Percentiles rank a stretch among this genome's conserved stretches.
phyloP scores from a whole-genome alignment of 2,797 vertebrate genomes.

The Sus cebifrons region DNA sequence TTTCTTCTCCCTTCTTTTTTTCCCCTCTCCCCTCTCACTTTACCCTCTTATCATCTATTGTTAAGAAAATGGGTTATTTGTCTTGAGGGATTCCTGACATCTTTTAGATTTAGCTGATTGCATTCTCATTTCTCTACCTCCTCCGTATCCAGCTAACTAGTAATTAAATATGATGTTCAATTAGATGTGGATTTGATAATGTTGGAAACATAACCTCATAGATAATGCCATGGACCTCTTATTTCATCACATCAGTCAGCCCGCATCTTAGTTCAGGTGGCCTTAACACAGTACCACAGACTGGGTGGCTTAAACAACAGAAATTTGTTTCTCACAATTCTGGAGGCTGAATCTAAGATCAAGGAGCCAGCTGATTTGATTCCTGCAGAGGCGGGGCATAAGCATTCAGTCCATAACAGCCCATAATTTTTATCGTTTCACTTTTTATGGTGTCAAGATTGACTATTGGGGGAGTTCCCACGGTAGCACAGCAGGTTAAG shows the following conservation, averaged over 20 bases:
- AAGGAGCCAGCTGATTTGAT: too few species aligned
- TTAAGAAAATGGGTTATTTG: constrained; percentile 4
- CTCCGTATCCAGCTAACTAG: not conserved
- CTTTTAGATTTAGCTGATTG: not conserved
- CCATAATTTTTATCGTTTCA: not conserved
- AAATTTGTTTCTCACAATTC: not conserved
- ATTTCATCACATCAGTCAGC: not conserved
- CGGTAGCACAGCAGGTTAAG: too few species aligned
- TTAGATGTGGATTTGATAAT: not conserved
- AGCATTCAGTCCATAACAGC: not conserved
- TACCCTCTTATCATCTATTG: not conserved
- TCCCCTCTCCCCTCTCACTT: not conserved
- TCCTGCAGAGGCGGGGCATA: not conserved
- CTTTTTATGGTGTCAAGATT: not conserved
- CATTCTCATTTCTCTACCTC: not conserved
- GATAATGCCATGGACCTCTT: not conserved
- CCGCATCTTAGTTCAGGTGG: not conserved
- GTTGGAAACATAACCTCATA: not conserved
- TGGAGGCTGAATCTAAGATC: not conserved
- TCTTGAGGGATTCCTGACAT: not conserved
- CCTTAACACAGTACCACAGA: not conserved
- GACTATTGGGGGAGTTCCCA: not conserved
- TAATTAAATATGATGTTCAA: constrained; percentile 1
- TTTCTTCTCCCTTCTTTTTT: not conserved
- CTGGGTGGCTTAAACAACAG: not conserved